Evolutionary conservation across 2,113 vertebrate genomes (phyloP).

Genomic region (Pseudorectes ferrugineus): DNA sequence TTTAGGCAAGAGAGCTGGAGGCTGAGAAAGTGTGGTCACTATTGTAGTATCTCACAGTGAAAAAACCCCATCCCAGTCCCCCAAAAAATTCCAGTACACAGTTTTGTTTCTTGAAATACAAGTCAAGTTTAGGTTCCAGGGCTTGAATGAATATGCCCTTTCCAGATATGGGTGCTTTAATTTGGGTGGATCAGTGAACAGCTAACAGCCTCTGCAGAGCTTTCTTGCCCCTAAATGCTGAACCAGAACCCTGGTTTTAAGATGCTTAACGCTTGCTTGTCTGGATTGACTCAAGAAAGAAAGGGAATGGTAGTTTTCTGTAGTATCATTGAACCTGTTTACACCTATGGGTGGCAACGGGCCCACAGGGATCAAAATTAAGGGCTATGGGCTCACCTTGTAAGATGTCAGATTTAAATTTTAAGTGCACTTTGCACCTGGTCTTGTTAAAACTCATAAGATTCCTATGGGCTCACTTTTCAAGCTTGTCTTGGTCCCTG

Average conservation of each 20-base stretch:
- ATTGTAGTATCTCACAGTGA: rapidly evolving
- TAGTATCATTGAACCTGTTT: not conserved
- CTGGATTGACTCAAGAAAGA: not conserved
- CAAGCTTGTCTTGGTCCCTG: not conserved
- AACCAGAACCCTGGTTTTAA: not conserved
- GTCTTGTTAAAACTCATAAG: not conserved
- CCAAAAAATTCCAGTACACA: rapidly evolving
- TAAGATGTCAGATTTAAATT: not conserved
- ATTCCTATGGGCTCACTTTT: not conserved
- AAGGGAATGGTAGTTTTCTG: not conserved
- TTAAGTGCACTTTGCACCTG: not conserved
- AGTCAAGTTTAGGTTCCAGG: not conserved
- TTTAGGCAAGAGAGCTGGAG: not conserved
- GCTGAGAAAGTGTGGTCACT: not conserved
- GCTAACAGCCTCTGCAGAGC: not conserved
- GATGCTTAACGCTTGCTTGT: not conserved
- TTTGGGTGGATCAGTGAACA: not conserved
- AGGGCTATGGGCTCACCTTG: not conserved
- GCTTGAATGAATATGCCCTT: not conserved
- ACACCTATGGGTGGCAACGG: rapidly evolving
- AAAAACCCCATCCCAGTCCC: rapidly evolving
- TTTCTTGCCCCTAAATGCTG: not conserved
- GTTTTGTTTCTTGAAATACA: not conserved
- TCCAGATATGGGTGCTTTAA: not conserved
- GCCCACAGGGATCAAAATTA: not conserved